phyloP scores from a whole-genome alignment of 2,888 invertebrate genomes.

The Thera obeliscata region DNA sequence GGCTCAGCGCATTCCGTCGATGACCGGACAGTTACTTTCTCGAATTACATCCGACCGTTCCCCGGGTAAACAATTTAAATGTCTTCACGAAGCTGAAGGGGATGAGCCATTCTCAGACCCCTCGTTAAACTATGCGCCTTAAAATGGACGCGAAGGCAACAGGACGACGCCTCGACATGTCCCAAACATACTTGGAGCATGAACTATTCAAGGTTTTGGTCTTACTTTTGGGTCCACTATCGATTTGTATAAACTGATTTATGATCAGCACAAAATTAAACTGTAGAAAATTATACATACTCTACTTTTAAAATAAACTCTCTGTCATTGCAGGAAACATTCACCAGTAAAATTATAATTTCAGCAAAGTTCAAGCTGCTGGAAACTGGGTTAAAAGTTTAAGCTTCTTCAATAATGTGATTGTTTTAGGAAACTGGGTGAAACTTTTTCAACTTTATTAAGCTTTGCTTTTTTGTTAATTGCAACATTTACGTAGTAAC shows the following conservation, averaged over 20 bases:
- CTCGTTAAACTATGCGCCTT: slow-evolving; percentile 68
- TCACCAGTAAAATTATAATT: too few species aligned
- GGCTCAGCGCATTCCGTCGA: slow-evolving; percentile 60
- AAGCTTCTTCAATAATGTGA: too few species aligned
- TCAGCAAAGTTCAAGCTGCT: too few species aligned
- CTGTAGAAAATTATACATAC: background rate
- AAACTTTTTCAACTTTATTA: too few species aligned
- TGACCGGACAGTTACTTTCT: slow-evolving; percentile 61
- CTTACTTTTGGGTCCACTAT: slow-evolving; percentile 21
- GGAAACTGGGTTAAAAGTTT: too few species aligned
- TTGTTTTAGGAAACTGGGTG: too few species aligned
- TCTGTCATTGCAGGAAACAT: too few species aligned
- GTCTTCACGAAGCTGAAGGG: slow-evolving; percentile 62
- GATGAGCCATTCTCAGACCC: slow-evolving; percentile 60
- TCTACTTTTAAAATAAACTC: too few species aligned
- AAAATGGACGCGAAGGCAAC: slow-evolving; percentile 49
- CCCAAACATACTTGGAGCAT: slow-evolving; percentile 41
- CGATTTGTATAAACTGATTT: slow-evolving; percentile 18
- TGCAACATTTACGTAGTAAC: too few species aligned
- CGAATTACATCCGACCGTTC: slow-evolving; percentile 60
- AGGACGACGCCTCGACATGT: slow-evolving; percentile 33
- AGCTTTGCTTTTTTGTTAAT: too few species aligned
- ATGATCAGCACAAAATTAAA: slow-evolving; percentile 2
- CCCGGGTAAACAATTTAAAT: slow-evolving; percentile 69
- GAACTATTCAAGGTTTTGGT: slow-evolving; percentile 32